phyloP scores from a whole-genome alignment of 1,140 invertebrate species.

The Leptinotarsa defecta region DNA sequence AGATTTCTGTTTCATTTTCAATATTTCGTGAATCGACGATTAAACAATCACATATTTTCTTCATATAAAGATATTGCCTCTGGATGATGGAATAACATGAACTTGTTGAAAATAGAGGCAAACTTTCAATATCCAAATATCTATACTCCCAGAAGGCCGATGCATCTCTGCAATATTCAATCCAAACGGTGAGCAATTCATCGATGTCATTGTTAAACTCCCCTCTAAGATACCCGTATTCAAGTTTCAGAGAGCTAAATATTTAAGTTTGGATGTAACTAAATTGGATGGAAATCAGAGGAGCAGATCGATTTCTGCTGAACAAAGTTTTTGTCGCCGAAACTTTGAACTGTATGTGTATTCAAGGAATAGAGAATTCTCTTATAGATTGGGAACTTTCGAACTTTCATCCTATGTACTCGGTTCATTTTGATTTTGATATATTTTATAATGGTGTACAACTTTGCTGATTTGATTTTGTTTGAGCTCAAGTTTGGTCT shows the following conservation, averaged over 20 bases:
- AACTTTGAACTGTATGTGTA: not conserved
- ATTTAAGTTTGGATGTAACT: slow-evolving; percentile 6
- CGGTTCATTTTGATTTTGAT: not conserved
- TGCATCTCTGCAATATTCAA: not conserved
- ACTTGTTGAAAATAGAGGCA: not conserved
- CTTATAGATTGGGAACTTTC: not conserved
- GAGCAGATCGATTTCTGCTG: not conserved
- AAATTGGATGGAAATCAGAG: slow-evolving; percentile 1
- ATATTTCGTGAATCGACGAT: too few relatives aligned
- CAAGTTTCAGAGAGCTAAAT: not conserved
- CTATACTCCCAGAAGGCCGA: not conserved
- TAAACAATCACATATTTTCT: too few relatives aligned
- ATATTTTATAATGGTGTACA: slow-evolving; percentile 8
- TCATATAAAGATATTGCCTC: too few relatives aligned
- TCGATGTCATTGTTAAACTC: not conserved
- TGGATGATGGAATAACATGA: not conserved
- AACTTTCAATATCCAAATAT: not conserved
- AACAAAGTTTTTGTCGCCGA: not conserved
- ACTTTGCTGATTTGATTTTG: not conserved
- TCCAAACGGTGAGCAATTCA: not conserved
- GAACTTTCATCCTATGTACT: not conserved
- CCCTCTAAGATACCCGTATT: slow-evolving; percentile 1
- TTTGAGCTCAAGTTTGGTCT: not conserved
- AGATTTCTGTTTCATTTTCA: too few relatives aligned
- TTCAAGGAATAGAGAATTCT: not conserved